These are phyloP conservation scores for Peucedramus taeniatus DNA, from an alignment of 2,113 vertebrate species.

Conservation along the genomic window DNA sequence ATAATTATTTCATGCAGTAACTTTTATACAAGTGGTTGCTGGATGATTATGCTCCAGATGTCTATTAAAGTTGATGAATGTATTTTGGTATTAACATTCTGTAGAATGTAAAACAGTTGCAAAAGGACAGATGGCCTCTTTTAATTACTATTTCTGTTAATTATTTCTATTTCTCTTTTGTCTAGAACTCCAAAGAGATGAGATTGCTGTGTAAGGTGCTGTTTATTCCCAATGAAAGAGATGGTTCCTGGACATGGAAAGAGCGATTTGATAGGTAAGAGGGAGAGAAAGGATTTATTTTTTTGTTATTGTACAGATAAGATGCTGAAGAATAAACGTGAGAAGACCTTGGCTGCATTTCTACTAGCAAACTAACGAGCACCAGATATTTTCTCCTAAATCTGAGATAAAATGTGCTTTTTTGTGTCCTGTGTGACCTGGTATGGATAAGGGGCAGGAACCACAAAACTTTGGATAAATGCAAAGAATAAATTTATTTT, in stretches of 20 bases:
- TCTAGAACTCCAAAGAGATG: background rate
- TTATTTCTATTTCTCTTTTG: conserved; percentile 21
- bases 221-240: background rate
- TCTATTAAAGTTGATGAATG: conserved; percentile 27
- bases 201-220: background rate
- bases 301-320: background rate
- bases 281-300: background rate
- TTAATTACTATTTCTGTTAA: conserved; percentile 23
- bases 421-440: background rate
- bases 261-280: background rate
- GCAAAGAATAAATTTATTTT: background rate
- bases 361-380: background rate
- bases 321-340: background rate
- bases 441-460: fast-evolving
- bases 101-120: background rate
- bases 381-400: background rate
- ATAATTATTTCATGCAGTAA: conserved; percentile 17
- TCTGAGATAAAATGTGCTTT: background rate
- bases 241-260: background rate
- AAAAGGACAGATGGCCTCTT: conserved; percentile 46
- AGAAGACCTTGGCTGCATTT: background rate
- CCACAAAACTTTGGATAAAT: background rate
- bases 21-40: background rate
- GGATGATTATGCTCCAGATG: conserved; percentile 22
- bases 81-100: background rate